Percentiles rank a stretch among this genome's conserved stretches.
Conservation (phyloP, 2,113 vertebrate species). For the Syngnathus floridae region DNA sequence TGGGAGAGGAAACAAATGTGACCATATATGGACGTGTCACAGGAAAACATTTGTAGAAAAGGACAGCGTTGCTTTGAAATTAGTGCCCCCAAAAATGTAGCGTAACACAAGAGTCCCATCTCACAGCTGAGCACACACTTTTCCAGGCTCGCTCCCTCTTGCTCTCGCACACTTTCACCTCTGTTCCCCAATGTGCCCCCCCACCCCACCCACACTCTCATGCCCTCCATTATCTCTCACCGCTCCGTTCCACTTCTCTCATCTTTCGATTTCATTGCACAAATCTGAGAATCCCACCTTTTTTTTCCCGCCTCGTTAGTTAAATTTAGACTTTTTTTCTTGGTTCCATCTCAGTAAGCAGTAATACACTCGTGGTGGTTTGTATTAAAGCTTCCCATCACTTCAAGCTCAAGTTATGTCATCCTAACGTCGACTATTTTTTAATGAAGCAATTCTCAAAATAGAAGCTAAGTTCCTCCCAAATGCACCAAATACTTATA, state of each 20-base stretch:
- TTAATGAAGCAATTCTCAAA: not conserved
- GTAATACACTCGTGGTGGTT: conserved; percentile 10
- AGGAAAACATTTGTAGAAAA: not conserved
- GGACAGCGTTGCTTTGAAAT: not conserved
- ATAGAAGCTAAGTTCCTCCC: not conserved
- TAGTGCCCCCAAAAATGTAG: not conserved
- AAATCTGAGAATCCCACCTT: conserved; percentile 21
- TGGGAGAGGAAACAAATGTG: not conserved
- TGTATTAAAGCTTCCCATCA: not conserved
- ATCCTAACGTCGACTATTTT: not conserved
- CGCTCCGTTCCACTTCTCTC: conserved; percentile 58
- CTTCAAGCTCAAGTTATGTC: not conserved
- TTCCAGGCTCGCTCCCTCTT: conserved; percentile 64
- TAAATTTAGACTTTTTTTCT: conserved; percentile 24
- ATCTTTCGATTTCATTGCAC: conserved; percentile 21
- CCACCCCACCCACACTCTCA: conserved; percentile 58
- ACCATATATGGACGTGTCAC: not conserved
- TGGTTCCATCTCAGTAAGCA: conserved; percentile 19
- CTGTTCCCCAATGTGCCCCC: conserved; percentile 62
- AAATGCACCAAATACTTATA: not conserved
- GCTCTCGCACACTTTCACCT: conserved; percentile 65
- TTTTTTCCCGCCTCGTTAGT: conserved; percentile 19
- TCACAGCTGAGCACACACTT: conserved; percentile 74
- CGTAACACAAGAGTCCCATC: conserved; percentile 65
- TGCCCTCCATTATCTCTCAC: conserved; percentile 62